A percentile compares a stretch with the other conserved stretches of the same genome.
These are phyloP conservation scores for Eucera pruinosa DNA, from an alignment of 2,888 invertebrate genomes.

Conservation along the genomic window DNA sequence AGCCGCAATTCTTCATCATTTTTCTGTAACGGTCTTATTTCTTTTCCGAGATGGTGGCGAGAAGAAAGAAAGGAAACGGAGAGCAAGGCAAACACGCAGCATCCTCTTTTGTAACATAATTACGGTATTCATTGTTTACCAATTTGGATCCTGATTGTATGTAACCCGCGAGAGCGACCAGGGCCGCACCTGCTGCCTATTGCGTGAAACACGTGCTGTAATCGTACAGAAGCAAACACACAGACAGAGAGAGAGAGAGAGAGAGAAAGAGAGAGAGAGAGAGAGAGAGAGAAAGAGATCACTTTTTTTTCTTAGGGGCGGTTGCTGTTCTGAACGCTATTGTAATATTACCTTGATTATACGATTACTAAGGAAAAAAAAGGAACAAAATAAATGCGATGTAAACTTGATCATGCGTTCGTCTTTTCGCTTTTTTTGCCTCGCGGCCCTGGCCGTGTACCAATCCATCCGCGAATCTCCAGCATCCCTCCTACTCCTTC, in stretches of 20 bases:
- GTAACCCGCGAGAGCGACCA: conserved; percentile 78
- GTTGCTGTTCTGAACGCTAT: conserved; percentile 82
- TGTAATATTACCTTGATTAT: conserved; percentile 84
- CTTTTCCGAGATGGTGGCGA: conserved; percentile 25
- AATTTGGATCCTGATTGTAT: conserved; percentile 75
- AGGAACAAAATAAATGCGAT: conserved; percentile 81
- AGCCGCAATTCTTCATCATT: conserved; percentile 65
- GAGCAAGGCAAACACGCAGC: conserved; percentile 65
- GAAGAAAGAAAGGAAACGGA: conserved; percentile 20
- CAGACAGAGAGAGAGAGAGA: no score
- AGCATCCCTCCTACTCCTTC: conserved; percentile 29
- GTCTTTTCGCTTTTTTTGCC: conserved; percentile 77
- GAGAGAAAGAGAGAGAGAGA: no score
- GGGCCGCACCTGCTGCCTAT: conserved; percentile 80
- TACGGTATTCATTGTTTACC: conserved; percentile 74
- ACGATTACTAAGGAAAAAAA: conserved; percentile 82
- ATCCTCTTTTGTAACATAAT: conserved; percentile 82
- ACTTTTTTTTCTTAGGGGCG: conserved; percentile 68
- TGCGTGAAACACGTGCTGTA: conserved; percentile 57
- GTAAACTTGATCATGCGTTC: conserved; percentile 79
- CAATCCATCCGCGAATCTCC: conserved; percentile 43
- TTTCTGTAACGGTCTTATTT: conserved; percentile 78
- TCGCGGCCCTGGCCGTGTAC: conserved; percentile 74
- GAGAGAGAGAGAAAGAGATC: conserved; percentile 10
- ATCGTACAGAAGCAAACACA: no score